Evolutionary conservation across 2,888 invertebrate genomes (phyloP), one percentile per base, ranked within the genome.

Genomic region (Iphiclides podalirius): DNA sequence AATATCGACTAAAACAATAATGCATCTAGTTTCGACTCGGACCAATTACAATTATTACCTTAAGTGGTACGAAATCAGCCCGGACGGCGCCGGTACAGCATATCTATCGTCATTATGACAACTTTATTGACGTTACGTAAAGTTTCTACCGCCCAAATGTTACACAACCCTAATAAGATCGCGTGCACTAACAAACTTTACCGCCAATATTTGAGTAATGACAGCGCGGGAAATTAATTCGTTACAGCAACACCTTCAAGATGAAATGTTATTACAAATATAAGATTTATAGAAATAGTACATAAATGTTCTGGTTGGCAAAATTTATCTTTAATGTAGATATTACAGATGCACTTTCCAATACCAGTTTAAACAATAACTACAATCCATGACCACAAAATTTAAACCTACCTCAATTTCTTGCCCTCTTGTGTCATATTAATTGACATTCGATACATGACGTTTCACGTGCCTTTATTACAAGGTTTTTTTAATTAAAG

Each of bases 121-220:
- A 49, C 39, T 49, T 44, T 49, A 49, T 44, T 44, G 40, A 35
- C 26, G 35, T 50, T 50, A 44, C 50, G 50, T 28, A 49, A 49
- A 44, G 40, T 44, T 50, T 38, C 31, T 44, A 15, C 43, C 44
- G 43, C 40, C 39, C 33, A 12, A 39, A 31, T 40, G 40, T 50
- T 50, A 39, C 44, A 35, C 39, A 44, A 50, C 35, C 39, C 35
- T 50, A 50, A 50, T 50, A 44, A 50, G 44, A 50, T 44, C 49
- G 34, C 20, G 44, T 33, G 20, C 44, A 35, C 34, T 28, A 44
- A 44, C 44, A 50, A 50, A 50, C 40, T 50, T 44, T 44, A 35
- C 44, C 44, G 44, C 43, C 48, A 49, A 50, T 44, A 45, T 44
- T 50, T 44, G 44, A 35, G 44, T 44, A 50, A 44, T 45, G 44